Percentiles rank a stretch among this genome's conserved stretches.
Evolutionary conservation across 2,888 invertebrate species (phyloP).

Genomic region (Chloroclystis v-ata): DNA sequence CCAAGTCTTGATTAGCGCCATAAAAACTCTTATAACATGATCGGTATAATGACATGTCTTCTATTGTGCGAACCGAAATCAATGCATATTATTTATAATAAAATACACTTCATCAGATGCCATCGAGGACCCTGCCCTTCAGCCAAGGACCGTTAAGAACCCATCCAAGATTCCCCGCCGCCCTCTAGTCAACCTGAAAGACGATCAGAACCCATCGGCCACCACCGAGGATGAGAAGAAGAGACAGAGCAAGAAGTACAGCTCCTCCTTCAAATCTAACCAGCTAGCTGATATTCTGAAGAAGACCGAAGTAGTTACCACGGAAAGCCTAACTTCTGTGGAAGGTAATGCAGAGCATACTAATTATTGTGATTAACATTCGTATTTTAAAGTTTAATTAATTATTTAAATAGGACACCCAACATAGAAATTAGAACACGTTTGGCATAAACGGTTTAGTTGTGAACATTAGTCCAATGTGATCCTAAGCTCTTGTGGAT

Average conservation of each 20-base stretch:
- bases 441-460: too few relatives aligned
- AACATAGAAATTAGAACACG: too few relatives aligned
- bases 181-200: slow-evolving; percentile 57
- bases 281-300: slow-evolving; percentile 59
- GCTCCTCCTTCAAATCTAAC: slow-evolving; percentile 63
- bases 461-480: too few relatives aligned
- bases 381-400: too few relatives aligned
- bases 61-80: background rate
- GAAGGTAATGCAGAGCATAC: slow-evolving; percentile 29
- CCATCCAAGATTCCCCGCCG: slow-evolving; percentile 53
- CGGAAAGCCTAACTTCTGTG: slow-evolving; percentile 48
- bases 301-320: slow-evolving; percentile 46
- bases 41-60: background rate
- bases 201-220: slow-evolving; percentile 65
- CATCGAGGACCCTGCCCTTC: slow-evolving; percentile 56
- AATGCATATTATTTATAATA: too few relatives aligned
- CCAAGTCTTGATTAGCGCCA: too few relatives aligned
- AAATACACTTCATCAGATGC: slow-evolving; percentile 41
- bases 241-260: slow-evolving; percentile 71
- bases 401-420: too few relatives aligned
- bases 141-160: slow-evolving; percentile 37
- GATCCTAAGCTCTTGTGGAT: too few relatives aligned
- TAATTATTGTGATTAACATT: too few relatives aligned
- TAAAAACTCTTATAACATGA: too few relatives aligned
- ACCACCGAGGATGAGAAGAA: slow-evolving; percentile 67